A percentile compares a stretch with the other conserved stretches of the same genome.
phyloP scores from a whole-genome alignment of 2,113 vertebrate species.

The Promerops cafer region DNA sequence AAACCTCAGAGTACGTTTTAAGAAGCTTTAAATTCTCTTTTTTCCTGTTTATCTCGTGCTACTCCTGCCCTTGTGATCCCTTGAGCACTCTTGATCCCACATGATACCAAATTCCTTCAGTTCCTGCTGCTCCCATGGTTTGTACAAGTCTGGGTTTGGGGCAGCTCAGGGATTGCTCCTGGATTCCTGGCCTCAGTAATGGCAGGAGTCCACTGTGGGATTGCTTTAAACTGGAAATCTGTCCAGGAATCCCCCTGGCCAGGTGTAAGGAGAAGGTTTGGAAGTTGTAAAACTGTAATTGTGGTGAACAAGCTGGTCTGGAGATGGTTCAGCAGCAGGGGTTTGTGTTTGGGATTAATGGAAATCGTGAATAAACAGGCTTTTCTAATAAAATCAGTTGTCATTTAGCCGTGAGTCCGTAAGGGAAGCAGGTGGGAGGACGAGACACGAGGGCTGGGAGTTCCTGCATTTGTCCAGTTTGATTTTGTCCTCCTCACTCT shows the following conservation, averaged over 20 bases:
- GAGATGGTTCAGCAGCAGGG: slow-evolving; percentile 19
- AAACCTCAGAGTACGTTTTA: neutral
- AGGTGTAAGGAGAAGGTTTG: neutral
- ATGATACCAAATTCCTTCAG: neutral
- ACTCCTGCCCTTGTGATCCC: neutral
- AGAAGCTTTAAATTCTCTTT: neutral
- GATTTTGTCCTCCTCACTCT: too few species aligned
- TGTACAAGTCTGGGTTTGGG: neutral
- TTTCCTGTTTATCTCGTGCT: neutral
- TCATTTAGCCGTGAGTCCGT: neutral
- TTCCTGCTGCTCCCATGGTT: neutral
- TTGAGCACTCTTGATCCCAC: neutral
- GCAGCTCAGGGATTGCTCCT: neutral
- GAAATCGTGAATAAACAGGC: neutral
- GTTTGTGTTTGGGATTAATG: neutral
- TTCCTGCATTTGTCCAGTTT: neutral
- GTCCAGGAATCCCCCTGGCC: neutral
- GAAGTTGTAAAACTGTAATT: slow-evolving; percentile 24
- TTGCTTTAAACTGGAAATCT: neutral
- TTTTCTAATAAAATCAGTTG: neutral
- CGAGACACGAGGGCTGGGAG: rapidly evolving
- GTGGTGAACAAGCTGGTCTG: neutral
- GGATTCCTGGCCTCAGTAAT: neutral
- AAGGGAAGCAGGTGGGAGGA: neutral
- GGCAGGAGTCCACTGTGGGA: neutral